A percentile compares a stretch with the other conserved stretches of the same genome.
These are phyloP conservation scores for Sisor rabdophorus DNA, from an alignment of 2,113 vertebrate species.

Conservation along the genomic window DNA sequence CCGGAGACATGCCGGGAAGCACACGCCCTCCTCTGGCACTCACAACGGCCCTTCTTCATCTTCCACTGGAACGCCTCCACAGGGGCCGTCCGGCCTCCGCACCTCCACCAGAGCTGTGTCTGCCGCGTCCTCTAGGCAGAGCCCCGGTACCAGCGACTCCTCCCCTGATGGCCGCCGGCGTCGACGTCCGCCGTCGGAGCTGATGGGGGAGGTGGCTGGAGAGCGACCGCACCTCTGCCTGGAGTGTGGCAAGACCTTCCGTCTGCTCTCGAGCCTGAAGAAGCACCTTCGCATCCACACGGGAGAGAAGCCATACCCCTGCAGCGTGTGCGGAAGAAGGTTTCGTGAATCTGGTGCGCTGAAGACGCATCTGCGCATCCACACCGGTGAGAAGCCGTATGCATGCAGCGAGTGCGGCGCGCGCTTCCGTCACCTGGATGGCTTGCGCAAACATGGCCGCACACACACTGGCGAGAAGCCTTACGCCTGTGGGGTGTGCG, in stretches of 20 bases:
- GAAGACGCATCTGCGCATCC: conserved; percentile 75
- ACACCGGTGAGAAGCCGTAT: conserved; percentile 76
- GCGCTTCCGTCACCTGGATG: conserved; percentile 74
- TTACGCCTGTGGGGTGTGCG: conserved; percentile 71
- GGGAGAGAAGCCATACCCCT: conserved; percentile 75
- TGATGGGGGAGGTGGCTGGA: conserved; percentile 50
- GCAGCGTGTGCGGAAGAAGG: conserved; percentile 69
- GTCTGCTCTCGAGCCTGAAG: conserved; percentile 75
- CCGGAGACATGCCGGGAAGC: conserved; percentile 50
- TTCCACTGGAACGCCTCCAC: conserved; percentile 35
- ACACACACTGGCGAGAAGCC: conserved; percentile 77
- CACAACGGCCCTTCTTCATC: conserved; percentile 46
- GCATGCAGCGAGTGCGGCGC: conserved; percentile 74
- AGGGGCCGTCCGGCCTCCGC: conserved; percentile 34
- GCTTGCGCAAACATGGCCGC: conserved; percentile 74
- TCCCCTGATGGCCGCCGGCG: conserved; percentile 54
- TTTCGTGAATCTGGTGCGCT: conserved; percentile 75
- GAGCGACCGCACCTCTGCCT: conserved; percentile 74
- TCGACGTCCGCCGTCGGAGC: conserved; percentile 56
- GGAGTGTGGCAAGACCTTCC: conserved; percentile 76
- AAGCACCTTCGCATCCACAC: conserved; percentile 79
- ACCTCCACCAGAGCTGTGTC: conserved; percentile 39
- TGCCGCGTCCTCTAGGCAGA: conserved; percentile 44
- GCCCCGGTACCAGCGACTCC: conserved; percentile 48
- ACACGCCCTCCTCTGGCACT: conserved; percentile 49